Conservation (phyloP, 1,140 invertebrate genomes). For the Scylla paramamosain region DNA sequence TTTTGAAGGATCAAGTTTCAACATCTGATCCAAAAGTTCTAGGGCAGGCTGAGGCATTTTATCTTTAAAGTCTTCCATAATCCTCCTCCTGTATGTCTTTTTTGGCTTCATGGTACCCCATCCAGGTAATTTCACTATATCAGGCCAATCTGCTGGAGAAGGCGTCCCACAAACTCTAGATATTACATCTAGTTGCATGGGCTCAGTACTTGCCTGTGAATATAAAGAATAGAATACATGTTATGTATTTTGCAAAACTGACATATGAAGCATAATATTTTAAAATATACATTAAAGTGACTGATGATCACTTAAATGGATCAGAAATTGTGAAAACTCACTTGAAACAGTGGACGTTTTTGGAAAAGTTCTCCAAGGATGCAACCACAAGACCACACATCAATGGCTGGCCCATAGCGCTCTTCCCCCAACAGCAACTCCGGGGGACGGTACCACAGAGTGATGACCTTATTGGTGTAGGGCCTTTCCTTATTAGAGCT, state of each 20-base stretch:
- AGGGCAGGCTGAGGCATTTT: slow-evolving; percentile 94
- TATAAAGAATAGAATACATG: neutral
- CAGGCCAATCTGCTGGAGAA: slow-evolving; percentile 98
- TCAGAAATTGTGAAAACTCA: slow-evolving; percentile 79
- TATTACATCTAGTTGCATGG: slow-evolving; percentile 97
- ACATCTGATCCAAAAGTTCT: slow-evolving; percentile 97
- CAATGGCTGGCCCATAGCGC: slow-evolving; percentile 98
- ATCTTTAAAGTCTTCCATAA: slow-evolving; percentile 93
- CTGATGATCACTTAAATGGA: neutral
- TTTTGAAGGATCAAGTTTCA: slow-evolving; percentile 96
- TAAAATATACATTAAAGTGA: too few species aligned
- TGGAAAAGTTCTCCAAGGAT: slow-evolving; percentile 98
- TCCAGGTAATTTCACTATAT: slow-evolving; percentile 95
- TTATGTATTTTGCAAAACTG: too few species aligned
- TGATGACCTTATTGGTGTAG: slow-evolving; percentile 97
- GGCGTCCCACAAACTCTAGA: slow-evolving; percentile 97
- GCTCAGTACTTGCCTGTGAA: slow-evolving; percentile 83
- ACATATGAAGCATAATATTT: too few species aligned
- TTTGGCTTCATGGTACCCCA: slow-evolving; percentile 96
- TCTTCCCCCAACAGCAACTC: slow-evolving; percentile 98
- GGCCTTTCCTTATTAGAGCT: slow-evolving; percentile 96
- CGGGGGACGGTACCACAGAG: slow-evolving; percentile 98
- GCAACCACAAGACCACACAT: slow-evolving; percentile 99
- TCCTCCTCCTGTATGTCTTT: slow-evolving; percentile 91
- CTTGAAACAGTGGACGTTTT: slow-evolving; percentile 97